Evolutionary conservation across 2,888 invertebrate genomes (phyloP), one percentile per base, ranked within the genome.

Genomic region (Vesta saturnalis): DNA sequence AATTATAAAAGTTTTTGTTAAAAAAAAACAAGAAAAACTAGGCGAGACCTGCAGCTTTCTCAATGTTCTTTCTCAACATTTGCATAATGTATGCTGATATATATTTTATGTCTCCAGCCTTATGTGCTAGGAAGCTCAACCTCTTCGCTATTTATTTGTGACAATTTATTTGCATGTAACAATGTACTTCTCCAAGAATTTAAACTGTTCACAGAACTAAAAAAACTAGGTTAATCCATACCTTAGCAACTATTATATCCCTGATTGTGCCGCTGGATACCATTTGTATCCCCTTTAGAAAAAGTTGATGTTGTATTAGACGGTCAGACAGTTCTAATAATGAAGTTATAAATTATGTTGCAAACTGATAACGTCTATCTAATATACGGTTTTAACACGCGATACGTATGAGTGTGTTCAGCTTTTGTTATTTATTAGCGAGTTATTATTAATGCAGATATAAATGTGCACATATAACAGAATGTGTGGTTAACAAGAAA

Each of bases 111-210:
- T 75, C 76, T 77, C n/a, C 76, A 76, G 77, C 75, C 75, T 72
- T 72, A 2, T 39, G 52, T 52, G 75, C 73, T 72, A 74, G 73
- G 70, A 73, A 74, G 71, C 72, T 72, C 71, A 70, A 68, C 72
- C 69, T 76, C 72, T 72, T 72, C 61, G 69, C 71, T 75, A 76
- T 78, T 78, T 77, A 77, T 77, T 77, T 75, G 75, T 73, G 72
- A 69, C 76, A 77, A 78, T 78, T 78, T 79, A 79, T 79, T 78
- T 77, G 78, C 78, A 77, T 77, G 74, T 77, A 77, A 78, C 77
- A 76, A 76, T 74, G 74, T 74, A 69, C 77, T 73, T 72, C 67
- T 69, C 56, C 64, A 43, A 60, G 58, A 68, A 67, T 67, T 64
- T 68, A 64, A 64, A 65, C 64, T 62, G 60, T 58, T 64, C 66